Conservation (phyloP, 1,140 invertebrate species). For the Nymphalis io region DNA sequence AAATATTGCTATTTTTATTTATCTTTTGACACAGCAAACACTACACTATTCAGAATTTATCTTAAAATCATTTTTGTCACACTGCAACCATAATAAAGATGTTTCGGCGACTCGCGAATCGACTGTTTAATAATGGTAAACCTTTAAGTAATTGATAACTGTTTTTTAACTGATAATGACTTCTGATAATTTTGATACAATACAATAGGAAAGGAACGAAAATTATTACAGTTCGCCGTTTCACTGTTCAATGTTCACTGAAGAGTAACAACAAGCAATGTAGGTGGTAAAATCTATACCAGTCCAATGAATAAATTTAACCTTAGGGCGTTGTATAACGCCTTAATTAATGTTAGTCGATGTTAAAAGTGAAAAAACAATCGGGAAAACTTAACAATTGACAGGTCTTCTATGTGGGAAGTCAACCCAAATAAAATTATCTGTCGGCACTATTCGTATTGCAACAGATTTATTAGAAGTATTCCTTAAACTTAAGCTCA, state of each 20-base stretch:
- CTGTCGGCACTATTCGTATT: constrained; percentile 66
- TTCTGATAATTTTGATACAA: constrained; percentile 50
- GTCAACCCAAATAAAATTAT: constrained; percentile 71
- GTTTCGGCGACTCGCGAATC: constrained; percentile 68
- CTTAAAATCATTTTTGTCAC: constrained; percentile 77
- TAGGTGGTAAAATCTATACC: constrained; percentile 48
- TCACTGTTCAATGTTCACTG: constrained; percentile 78
- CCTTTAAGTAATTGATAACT: constrained; percentile 41
- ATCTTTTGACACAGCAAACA: constrained; percentile 61
- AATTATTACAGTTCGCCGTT: constrained; percentile 69
- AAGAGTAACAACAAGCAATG: constrained; percentile 75
- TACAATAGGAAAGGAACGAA: constrained; percentile 54
- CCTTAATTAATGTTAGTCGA: constrained; percentile 48
- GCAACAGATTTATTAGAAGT: constrained; percentile 50
- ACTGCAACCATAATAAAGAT: constrained; percentile 67
- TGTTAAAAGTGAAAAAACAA: constrained; percentile 44
- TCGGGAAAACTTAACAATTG: constrained; percentile 69
- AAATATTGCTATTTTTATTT: constrained; percentile 61
- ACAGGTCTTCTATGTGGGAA: constrained; percentile 71
- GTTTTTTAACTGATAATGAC: constrained; percentile 46
- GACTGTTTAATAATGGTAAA: constrained; percentile 44
- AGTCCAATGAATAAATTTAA: constrained; percentile 26
- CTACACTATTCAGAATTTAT: constrained; percentile 73
- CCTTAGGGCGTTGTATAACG: constrained; percentile 32
- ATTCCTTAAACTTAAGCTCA: constrained; percentile 47